Evolutionary conservation across 2,888 invertebrate species (phyloP).

Genomic region (Athripsodes cinereus): DNA sequence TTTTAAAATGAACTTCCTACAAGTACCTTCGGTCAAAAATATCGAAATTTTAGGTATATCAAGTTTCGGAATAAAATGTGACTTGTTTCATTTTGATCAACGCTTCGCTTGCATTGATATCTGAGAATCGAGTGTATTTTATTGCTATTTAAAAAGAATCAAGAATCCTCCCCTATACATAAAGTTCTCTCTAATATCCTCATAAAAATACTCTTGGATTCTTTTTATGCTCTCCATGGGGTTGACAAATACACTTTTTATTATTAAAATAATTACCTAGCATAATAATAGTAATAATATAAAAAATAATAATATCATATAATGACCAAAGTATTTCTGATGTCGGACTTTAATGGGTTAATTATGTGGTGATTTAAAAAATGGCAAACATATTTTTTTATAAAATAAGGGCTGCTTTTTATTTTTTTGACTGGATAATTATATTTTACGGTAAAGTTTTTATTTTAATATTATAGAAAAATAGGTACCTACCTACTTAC

Average conservation of each 20-base stretch:
- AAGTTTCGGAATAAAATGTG: too few species aligned
- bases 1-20: too few species aligned
- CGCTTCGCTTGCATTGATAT: not conserved
- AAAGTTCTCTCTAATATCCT: not conserved
- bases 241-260: too few species aligned
- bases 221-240: too few species aligned
- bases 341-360: not conserved
- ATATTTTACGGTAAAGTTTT: not conserved
- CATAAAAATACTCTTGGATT: not conserved
- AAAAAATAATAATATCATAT: too few species aligned
- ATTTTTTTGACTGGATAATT: not conserved
- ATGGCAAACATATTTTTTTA: too few species aligned
- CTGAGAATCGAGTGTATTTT: constrained; percentile 2
- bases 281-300: too few species aligned
- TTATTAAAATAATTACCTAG: too few species aligned
- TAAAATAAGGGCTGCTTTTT: not conserved
- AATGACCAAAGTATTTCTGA: not conserved
- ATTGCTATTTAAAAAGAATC: constrained; percentile 1
- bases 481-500: too few species aligned
- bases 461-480: not conserved
- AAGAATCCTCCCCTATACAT: not conserved
- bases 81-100: too few species aligned
- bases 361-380: not conserved
- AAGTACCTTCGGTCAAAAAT: too few species aligned
- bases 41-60: too few species aligned